Conservation (phyloP, 2,888 invertebrate genomes). For the Hydraecia micacea region DNA sequence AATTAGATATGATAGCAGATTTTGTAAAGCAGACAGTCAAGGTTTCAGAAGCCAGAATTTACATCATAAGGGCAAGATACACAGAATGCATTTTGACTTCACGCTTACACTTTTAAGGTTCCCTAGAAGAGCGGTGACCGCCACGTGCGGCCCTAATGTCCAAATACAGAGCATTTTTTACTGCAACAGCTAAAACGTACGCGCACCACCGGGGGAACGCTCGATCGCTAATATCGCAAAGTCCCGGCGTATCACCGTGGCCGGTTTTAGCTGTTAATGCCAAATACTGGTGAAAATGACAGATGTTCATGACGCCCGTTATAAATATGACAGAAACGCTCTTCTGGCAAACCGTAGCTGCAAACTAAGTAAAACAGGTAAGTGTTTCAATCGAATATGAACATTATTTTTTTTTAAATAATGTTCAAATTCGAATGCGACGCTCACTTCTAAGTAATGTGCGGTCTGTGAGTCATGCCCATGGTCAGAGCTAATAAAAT, state of each 20-base stretch:
- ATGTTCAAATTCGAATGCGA: not conserved
- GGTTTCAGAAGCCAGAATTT: not conserved
- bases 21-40: not conserved
- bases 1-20: not conserved
- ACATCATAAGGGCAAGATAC: not conserved
- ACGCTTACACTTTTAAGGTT: not conserved
- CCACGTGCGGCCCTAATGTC: not conserved
- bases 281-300: not conserved
- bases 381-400: not conserved
- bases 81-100: not conserved
- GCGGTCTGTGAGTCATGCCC: no score
- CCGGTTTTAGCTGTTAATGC: not conserved
- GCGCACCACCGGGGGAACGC: no score
- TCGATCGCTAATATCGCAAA: no score
- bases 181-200: no score
- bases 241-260: no score
- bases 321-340: not conserved
- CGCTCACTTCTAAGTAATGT: not conserved
- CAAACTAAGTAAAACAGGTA: not conserved
- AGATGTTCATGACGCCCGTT: not conserved
- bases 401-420: not conserved
- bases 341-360: not conserved
- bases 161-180: not conserved
- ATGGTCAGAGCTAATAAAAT: not conserved
- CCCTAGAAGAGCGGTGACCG: not conserved